Evolutionary conservation across 64 coral and sea anemone genomes (phyloP).

Genomic region (Montipora foliosa): DNA sequence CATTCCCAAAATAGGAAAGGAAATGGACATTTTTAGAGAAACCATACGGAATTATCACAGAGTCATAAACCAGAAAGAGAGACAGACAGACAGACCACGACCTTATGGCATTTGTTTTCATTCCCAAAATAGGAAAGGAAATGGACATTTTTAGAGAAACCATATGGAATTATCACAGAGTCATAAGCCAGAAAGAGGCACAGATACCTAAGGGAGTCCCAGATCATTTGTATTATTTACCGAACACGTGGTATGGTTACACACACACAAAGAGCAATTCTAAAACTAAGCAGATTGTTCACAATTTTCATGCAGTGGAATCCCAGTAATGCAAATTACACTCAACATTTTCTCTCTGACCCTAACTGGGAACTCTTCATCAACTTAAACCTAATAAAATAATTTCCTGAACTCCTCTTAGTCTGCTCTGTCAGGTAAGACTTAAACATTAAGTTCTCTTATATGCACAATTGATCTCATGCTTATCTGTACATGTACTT

Average conservation of each 20-base stretch:
- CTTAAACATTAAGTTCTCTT: too few species aligned
- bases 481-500: too few species aligned
- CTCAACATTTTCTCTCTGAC: too few species aligned
- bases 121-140: slow-evolving; percentile 56
- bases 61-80: slow-evolving; percentile 40
- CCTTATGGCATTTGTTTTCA: slow-evolving; percentile 64
- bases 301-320: too few species aligned
- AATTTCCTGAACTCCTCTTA: too few species aligned
- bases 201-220: slow-evolving; percentile 58
- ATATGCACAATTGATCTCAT: too few species aligned
- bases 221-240: slow-evolving; percentile 51
- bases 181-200: slow-evolving; percentile 43
- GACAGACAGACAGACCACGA: not conserved
- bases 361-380: too few species aligned
- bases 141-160: slow-evolving; percentile 66
- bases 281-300: too few species aligned
- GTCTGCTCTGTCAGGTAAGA: too few species aligned
- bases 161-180: slow-evolving; percentile 69
- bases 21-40: slow-evolving; percentile 66
- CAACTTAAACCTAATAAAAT: too few species aligned
- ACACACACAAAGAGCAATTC: too few species aligned
- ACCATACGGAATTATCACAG: slow-evolving; percentile 67
- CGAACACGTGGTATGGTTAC: not conserved
- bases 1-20: slow-evolving; percentile 52
- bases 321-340: too few species aligned